These are phyloP conservation scores for Apotomis betuletana DNA, from an alignment of 2,888 invertebrate genomes.

Conservation along the genomic window DNA sequence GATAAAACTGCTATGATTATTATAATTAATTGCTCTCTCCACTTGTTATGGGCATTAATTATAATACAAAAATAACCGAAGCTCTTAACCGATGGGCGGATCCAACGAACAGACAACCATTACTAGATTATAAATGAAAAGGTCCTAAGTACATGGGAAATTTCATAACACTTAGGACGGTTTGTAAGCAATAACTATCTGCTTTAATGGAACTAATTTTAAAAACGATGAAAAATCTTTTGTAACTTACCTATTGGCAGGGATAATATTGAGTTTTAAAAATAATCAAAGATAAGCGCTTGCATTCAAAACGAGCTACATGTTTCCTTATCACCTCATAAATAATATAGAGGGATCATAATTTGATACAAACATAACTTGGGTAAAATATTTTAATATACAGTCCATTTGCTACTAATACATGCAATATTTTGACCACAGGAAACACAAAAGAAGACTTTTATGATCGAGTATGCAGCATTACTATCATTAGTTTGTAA, in stretches of 20 bases:
- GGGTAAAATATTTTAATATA: too few relatives aligned
- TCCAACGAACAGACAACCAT: constrained; percentile 7
- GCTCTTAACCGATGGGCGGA: constrained; percentile 44
- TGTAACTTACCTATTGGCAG: neutral
- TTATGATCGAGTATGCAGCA: constrained; percentile 23
- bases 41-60: constrained; percentile 48
- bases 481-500: too few relatives aligned
- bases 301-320: neutral
- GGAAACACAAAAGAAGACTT: neutral
- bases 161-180: neutral
- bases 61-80: constrained; percentile 44
- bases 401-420: too few relatives aligned
- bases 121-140: neutral
- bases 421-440: too few relatives aligned
- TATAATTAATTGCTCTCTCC: constrained; percentile 48
- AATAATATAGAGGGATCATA: too few relatives aligned
- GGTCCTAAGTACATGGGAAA: constrained; percentile 5
- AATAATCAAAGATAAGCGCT: neutral
- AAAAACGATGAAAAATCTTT: constrained; percentile 11
- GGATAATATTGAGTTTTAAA: neutral
- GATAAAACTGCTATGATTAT: constrained; percentile 42
- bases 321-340: too few relatives aligned
- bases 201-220: constrained; percentile 31
- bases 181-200: neutral
- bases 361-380: too few relatives aligned